These are phyloP conservation scores for Hippasteria phrygiana DNA, from an alignment of 53 echinoderm and acorn worm species.

Conservation along the genomic window DNA sequence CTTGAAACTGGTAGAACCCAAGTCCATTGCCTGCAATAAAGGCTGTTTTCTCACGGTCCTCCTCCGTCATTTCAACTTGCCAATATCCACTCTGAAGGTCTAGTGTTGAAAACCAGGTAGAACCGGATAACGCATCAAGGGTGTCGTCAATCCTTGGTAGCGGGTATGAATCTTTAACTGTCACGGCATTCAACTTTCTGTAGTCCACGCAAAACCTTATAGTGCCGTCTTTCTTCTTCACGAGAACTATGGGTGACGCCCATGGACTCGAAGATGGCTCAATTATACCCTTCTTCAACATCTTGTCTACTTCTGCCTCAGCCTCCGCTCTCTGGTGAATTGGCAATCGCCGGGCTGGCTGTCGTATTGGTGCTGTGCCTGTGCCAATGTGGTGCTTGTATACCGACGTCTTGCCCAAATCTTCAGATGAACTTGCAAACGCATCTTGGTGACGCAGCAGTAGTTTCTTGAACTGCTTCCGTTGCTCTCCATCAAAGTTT, in stretches of 20 bases:
- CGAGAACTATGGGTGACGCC: conserved; percentile 72
- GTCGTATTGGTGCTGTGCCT: conserved; percentile 22
- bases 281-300: conserved; percentile 72
- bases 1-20: conserved; percentile 59
- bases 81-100: conserved; percentile 44
- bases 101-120: conserved; percentile 31
- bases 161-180: conserved; percentile 14
- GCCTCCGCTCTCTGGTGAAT: conserved; percentile 66
- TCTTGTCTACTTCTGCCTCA: conserved; percentile 64
- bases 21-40: conserved; percentile 1
- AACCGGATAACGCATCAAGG: conserved; percentile 54
- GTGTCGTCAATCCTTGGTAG: conserved; percentile 65
- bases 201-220: conserved; percentile 28
- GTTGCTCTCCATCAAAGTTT: background rate
- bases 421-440: background rate
- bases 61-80: conserved; percentile 29
- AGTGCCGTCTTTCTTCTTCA: conserved; percentile 27
- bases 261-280: conserved; percentile 74
- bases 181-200: conserved; percentile 14
- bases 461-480: background rate
- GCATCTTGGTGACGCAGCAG: background rate
- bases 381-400: conserved; percentile 59
- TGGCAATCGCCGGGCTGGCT: background rate
- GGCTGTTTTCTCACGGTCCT: conserved; percentile 53
- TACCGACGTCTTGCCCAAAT: background rate